Evolutionary conservation across 2,113 vertebrate genomes (phyloP), one percentile per base, ranked within the genome.

Genomic region (Elanoides forficatus): DNA sequence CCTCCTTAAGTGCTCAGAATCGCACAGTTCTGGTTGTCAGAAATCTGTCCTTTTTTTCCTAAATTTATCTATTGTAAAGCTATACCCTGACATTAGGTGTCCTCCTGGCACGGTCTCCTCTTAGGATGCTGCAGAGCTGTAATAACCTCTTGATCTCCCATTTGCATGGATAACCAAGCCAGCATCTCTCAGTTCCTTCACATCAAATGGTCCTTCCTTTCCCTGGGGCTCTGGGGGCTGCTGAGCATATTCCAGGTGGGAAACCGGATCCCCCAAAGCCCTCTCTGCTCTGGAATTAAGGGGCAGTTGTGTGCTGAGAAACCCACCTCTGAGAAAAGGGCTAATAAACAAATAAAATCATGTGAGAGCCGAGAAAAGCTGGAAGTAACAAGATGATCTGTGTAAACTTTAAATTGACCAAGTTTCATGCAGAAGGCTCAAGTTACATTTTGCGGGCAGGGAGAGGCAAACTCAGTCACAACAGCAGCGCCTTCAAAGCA

Each of bases 321-420:
- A 87, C 65, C 25, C 59, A 42, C 32, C 52, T 63, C 65, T 26
- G 70, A 88, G 80, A 59, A 86, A 92, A 91, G 34, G 43, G 30
- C 66, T 88, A 2, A 48, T 78, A 96, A 36, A 2, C 53, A 89
- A 91, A 79, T 4, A 80, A 67, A 90, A 19, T 23, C 27, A 40
- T 1, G 50, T 0, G 0, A 73, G 43, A 91, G 62, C 48, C 68
- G 67, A 74, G 60, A 66, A 45, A 94, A 95, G 29, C 75, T 92
- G 93, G 71, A 93, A 91, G 45, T 9, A 85, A 62, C 1, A 14
- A 81, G 74, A 65, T 68, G 62, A 79, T 80, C 70, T 95, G 92
- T 72, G 79, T 86, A 75, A 85, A 91, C 74, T 86, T 80, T 63
- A 65, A 90, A 80, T 21, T 1, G 70, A 79, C 56, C 81, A 3